Percentiles rank a stretch among this genome's conserved stretches.
Conservation (phyloP, 2,797 vertebrate genomes). For the Dendrocincla fuliginosa region DNA sequence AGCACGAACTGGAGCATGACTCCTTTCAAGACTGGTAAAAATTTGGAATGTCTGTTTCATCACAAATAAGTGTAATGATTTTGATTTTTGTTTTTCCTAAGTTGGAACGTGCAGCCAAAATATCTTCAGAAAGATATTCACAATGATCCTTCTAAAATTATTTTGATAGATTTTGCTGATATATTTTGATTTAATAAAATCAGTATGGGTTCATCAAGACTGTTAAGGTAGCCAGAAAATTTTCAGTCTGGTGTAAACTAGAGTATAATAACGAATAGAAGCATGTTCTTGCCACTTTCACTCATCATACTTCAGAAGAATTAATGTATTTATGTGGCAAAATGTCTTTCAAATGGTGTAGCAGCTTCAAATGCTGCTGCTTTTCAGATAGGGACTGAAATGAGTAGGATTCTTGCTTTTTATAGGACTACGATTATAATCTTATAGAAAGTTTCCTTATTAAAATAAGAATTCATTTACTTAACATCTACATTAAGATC, state of each 20-base stretch:
- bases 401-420: neutral
- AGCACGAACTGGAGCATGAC: neutral
- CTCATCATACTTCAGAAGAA: neutral
- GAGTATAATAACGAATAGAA: neutral
- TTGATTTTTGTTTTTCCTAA: neutral
- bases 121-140: neutral
- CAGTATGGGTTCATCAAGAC: rapidly evolving
- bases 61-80: neutral
- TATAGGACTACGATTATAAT: neutral
- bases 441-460: neutral
- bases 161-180: neutral
- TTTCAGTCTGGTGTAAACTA: neutral
- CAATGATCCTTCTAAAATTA: neutral
- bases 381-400: neutral
- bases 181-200: neutral
- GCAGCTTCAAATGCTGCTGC: neutral
- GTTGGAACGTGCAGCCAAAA: neutral
- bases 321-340: neutral
- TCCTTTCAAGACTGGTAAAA: neutral
- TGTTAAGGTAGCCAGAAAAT: neutral
- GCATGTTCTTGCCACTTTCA: neutral
- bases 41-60: neutral
- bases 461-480: neutral
- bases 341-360: neutral
- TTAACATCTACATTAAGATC: neutral